phyloP scores from a whole-genome alignment of 2,797 vertebrate species.

The Melanotaenia parkinsoni region DNA sequence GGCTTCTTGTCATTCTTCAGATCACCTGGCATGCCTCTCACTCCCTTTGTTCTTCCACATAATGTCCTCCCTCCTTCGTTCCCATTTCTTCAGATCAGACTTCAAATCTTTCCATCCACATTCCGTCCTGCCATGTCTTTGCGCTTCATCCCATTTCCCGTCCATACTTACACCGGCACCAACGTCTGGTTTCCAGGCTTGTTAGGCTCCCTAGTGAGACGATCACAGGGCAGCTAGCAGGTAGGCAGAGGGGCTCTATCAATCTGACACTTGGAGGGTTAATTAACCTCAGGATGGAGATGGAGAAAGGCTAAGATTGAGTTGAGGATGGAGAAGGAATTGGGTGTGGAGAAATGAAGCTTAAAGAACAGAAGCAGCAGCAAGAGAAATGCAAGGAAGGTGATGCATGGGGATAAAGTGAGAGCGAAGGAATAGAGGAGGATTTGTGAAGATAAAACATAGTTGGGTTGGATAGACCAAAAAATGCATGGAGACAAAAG shows the following conservation, averaged over 20 bases:
- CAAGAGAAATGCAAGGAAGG: not conserved
- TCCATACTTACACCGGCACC: constrained; percentile 13
- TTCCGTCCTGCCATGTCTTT: not conserved
- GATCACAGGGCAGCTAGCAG: constrained; percentile 55
- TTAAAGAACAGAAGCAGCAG: not conserved
- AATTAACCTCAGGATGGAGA: constrained; percentile 65
- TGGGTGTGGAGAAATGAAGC: not conserved
- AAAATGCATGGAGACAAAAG: not conserved
- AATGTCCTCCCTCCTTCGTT: not conserved
- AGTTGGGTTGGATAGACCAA: constrained; percentile 8
- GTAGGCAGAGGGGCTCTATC: constrained; percentile 45
- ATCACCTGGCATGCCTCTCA: not conserved
- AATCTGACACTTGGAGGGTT: constrained; percentile 64
- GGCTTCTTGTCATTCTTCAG: not conserved
- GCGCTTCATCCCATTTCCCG: not conserved
- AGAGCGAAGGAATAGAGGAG: not conserved
- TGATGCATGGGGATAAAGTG: not conserved
- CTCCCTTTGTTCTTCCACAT: not conserved
- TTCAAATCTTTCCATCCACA: constrained; percentile 18
- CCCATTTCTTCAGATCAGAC: not conserved
- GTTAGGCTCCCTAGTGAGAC: constrained; percentile 53
- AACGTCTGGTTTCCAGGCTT: constrained; percentile 31
- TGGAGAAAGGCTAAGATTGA: constrained; percentile 4
- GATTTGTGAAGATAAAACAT: constrained; percentile 12
- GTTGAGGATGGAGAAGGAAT: not conserved